Evolutionary conservation across 2,113 vertebrate species (phyloP).

Genomic region (Perca flavescens): DNA sequence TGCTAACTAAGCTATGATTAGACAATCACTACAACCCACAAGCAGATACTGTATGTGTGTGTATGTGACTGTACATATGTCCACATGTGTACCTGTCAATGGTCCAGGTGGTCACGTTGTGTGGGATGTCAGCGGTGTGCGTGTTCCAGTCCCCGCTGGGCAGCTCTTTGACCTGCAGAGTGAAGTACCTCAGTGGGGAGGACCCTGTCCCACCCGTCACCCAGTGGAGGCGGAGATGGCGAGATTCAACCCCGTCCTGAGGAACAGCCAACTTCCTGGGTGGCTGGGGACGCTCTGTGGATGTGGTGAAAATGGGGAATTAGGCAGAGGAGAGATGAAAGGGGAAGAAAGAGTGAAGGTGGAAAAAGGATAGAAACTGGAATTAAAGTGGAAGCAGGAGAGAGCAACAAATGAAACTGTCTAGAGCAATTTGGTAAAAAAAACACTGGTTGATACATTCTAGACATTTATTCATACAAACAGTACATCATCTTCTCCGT

Average conservation of each 20-base stretch:
- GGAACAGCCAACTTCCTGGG: slow-evolving; percentile 88
- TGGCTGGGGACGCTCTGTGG: slow-evolving; percentile 91
- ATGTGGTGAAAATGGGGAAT: neutral
- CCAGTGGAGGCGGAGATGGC: slow-evolving; percentile 89
- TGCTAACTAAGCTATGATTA: neutral
- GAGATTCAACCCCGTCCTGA: slow-evolving; percentile 89
- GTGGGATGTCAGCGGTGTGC: slow-evolving; percentile 89
- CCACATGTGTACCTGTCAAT: slow-evolving; percentile 86
- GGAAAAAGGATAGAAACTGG: neutral
- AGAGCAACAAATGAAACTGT: neutral
- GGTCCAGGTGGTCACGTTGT: slow-evolving; percentile 87
- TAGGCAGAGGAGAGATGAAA: neutral
- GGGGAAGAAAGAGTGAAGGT: slow-evolving; percentile 4
- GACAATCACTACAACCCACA: neutral
- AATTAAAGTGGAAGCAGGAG: neutral
- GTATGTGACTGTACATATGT: neutral
- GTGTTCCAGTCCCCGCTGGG: slow-evolving; percentile 87
- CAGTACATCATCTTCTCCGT: neutral
- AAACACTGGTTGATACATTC: too few species aligned
- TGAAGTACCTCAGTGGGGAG: slow-evolving; percentile 93
- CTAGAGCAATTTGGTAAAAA: neutral
- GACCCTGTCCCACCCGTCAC: slow-evolving; percentile 90
- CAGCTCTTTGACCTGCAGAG: slow-evolving; percentile 90
- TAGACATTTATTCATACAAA: neutral
- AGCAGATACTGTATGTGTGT: neutral